phyloP scores from a whole-genome alignment of 2,113 vertebrate genomes.

The Meleagris gallopavo region DNA sequence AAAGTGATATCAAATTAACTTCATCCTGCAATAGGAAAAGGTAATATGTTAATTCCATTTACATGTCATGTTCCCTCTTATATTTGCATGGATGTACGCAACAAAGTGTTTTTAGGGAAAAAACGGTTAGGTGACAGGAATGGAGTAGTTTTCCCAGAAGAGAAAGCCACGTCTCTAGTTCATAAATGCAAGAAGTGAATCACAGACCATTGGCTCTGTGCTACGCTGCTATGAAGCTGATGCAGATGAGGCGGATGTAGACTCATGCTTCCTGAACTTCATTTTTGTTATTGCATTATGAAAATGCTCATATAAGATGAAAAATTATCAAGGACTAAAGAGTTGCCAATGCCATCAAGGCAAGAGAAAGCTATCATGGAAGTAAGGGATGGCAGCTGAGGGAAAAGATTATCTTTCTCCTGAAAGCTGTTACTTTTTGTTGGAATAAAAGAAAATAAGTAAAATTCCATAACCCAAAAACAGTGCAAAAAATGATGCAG shows the following conservation, averaged over 20 bases:
- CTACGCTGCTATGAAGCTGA: neutral
- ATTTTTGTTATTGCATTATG: neutral
- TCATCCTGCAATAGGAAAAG: neutral
- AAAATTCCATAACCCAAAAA: neutral
- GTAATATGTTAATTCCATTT: neutral
- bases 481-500: neutral
- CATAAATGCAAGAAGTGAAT: neutral
- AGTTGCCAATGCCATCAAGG: neutral
- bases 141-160: neutral
- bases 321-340: neutral
- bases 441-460: neutral
- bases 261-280: neutral
- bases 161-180: neutral
- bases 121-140: neutral
- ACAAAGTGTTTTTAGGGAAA: neutral
- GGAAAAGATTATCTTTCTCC: neutral
- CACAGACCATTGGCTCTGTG: neutral
- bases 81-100: neutral
- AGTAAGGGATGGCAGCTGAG: neutral
- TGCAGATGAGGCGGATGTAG: neutral
- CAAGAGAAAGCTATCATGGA: neutral
- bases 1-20: neutral
- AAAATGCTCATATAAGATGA: neutral
- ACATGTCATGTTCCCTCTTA: neutral
- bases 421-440: neutral